Evolutionary conservation across 2,113 vertebrate species (phyloP).

Genomic region (Fregata magnificens): DNA sequence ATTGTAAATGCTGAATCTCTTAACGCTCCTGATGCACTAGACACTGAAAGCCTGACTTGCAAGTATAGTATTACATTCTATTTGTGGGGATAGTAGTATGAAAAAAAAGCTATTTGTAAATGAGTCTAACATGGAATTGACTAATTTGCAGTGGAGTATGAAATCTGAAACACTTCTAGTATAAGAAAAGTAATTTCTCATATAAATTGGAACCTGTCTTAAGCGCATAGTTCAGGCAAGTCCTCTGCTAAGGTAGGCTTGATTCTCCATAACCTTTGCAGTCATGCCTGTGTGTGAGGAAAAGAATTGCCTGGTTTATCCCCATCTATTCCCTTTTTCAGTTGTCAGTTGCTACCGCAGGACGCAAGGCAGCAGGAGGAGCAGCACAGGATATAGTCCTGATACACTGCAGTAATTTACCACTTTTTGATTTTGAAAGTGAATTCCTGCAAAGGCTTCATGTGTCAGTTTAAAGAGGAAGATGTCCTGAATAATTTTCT

Average conservation of each 20-base stretch:
- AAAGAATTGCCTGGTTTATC: background rate
- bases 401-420: background rate
- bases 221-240: accelerated
- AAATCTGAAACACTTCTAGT: background rate
- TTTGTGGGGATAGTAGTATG: background rate
- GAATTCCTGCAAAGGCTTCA: background rate
- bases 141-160: background rate
- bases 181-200: background rate
- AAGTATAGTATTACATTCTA: background rate
- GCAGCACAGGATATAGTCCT: background rate
- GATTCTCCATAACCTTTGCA: background rate
- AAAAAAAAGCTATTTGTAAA: background rate
- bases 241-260: background rate
- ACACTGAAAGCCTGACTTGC: background rate
- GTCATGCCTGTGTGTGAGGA: background rate
- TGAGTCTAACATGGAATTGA: background rate
- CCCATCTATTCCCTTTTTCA: background rate
- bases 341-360: background rate
- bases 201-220: background rate
- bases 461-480: background rate
- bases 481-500: background rate
- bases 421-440: background rate
- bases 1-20: background rate
- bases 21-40: accelerated
- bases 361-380: background rate